Evolutionary conservation across 1,140 invertebrate genomes (phyloP).

Genomic region (Lepidurus arcticus): DNA sequence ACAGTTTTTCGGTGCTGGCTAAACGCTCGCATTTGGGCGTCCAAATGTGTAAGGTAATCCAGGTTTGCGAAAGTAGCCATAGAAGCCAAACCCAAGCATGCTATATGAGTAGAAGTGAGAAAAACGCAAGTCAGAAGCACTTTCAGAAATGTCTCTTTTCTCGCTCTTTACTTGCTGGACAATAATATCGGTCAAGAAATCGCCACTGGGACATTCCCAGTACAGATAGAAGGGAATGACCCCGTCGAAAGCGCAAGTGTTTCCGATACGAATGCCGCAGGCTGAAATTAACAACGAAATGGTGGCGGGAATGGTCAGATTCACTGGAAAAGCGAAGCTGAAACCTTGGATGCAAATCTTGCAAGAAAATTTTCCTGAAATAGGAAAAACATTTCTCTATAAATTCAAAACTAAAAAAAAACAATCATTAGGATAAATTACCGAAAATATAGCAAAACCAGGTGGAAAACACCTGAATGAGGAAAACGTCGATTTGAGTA

Average conservation of each 20-base stretch:
- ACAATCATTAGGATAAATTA: slow-evolving; percentile 41
- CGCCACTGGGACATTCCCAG: slow-evolving; percentile 75
- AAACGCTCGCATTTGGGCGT: slow-evolving; percentile 93
- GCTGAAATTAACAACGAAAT: slow-evolving; percentile 82
- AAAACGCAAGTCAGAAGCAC: background rate
- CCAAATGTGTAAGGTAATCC: slow-evolving; percentile 96
- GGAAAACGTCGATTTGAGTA: slow-evolving; percentile 67
- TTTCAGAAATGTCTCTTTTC: background rate
- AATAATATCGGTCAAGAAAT: slow-evolving; percentile 77
- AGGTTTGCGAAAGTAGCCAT: slow-evolving; percentile 90
- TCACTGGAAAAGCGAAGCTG: slow-evolving; percentile 91
- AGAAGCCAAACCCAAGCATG: slow-evolving; percentile 88
- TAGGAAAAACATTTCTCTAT: slow-evolving; percentile 29
- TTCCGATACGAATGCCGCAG: slow-evolving; percentile 75
- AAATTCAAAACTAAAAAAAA: slow-evolving; percentile 28
- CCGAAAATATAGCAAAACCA: slow-evolving; percentile 86
- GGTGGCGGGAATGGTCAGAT: slow-evolving; percentile 80
- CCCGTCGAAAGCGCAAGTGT: slow-evolving; percentile 80
- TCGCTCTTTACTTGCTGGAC: slow-evolving; percentile 56
- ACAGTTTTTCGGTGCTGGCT: slow-evolving; percentile 91
- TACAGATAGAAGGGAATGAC: slow-evolving; percentile 82
- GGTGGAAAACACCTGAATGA: slow-evolving; percentile 74
- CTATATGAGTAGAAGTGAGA: slow-evolving; percentile 44
- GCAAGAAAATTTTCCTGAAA: slow-evolving; percentile 81
- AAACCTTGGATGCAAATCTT: slow-evolving; percentile 95